Evolutionary conservation across 1,140 invertebrate species (phyloP).

Genomic region (Pseudachorutes palmiensis): DNA sequence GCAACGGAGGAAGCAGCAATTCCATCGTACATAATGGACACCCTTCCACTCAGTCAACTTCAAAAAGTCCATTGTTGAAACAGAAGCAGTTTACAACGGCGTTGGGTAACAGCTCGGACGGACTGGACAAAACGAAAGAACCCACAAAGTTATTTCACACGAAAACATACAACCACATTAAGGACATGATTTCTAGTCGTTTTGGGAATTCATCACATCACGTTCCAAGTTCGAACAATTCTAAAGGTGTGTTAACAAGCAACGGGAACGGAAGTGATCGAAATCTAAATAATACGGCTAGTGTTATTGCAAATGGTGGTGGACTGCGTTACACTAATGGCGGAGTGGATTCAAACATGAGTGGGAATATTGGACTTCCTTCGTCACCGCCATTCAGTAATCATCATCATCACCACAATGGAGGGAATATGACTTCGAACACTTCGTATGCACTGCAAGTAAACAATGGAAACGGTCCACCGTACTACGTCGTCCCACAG

Average conservation of each 20-base stretch:
- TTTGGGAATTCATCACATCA: slow-evolving; percentile 48
- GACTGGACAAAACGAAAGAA: slow-evolving; percentile 31
- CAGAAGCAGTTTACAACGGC: slow-evolving; percentile 28
- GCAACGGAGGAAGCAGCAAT: neutral
- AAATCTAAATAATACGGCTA: slow-evolving; percentile 15
- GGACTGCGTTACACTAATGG: neutral
- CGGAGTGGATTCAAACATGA: neutral
- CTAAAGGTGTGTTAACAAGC: neutral
- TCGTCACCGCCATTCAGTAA: neutral
- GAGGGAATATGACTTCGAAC: neutral
- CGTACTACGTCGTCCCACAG: neutral
- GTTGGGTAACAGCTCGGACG: neutral
- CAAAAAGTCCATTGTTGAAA: slow-evolving; percentile 27
- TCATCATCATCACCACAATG: neutral
- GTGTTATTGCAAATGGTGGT: slow-evolving; percentile 4
- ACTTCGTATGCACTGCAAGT: neutral
- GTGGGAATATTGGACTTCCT: slow-evolving; percentile 6
- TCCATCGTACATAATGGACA: neutral
- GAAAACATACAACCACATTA: slow-evolving; percentile 71
- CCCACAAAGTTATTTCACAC: slow-evolving; percentile 42
- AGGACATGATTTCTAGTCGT: slow-evolving; percentile 73
- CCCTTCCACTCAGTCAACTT: slow-evolving; percentile 11
- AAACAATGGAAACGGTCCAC: neutral
- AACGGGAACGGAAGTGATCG: slow-evolving; percentile 7
- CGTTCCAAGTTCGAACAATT: slow-evolving; percentile 12